A percentile compares a stretch with the other conserved stretches of the same genome.
Evolutionary conservation across 2,113 vertebrate genomes (phyloP).

Genomic region (Paralichthys olivaceus): DNA sequence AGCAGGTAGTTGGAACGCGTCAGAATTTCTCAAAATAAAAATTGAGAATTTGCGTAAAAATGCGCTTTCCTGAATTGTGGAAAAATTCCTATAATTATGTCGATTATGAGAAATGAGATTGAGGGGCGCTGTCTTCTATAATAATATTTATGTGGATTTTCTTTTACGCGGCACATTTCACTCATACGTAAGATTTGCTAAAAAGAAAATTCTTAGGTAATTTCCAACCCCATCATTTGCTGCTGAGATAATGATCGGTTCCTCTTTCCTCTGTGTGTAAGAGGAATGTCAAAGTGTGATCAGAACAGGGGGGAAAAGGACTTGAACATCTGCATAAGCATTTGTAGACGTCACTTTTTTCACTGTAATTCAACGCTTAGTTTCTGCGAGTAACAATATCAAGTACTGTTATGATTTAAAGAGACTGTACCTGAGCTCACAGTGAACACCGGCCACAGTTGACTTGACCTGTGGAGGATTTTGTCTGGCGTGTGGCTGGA

Average conservation of each 20-base stretch:
- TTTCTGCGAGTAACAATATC: conserved; percentile 8
- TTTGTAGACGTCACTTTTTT: background rate
- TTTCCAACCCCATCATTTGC: conserved; percentile 69
- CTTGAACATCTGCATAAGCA: conserved; percentile 34
- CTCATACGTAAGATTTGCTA: background rate
- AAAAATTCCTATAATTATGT: conserved; percentile 10
- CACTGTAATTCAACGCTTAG: background rate
- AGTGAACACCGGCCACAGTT: conserved; percentile 22
- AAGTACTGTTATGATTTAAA: conserved; percentile 16
- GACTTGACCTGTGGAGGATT: conserved; percentile 37
- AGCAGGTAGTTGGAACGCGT: background rate
- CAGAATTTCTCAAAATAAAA: background rate
- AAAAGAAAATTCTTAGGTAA: conserved; percentile 48
- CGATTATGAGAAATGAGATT: background rate
- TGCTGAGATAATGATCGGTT: conserved; percentile 68
- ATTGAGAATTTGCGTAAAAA: background rate
- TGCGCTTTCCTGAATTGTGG: background rate
- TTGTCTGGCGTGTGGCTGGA: conserved; percentile 27
- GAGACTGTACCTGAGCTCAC: conserved; percentile 53
- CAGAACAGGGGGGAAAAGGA: conserved; percentile 9
- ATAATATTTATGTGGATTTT: background rate
- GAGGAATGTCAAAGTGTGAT: conserved; percentile 63
- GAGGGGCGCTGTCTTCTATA: background rate
- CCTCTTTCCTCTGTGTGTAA: conserved; percentile 45
- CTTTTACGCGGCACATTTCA: background rate